These are phyloP conservation scores for Seriola dumerili DNA, from an alignment of 2,113 vertebrate species.

Conservation along the genomic window DNA sequence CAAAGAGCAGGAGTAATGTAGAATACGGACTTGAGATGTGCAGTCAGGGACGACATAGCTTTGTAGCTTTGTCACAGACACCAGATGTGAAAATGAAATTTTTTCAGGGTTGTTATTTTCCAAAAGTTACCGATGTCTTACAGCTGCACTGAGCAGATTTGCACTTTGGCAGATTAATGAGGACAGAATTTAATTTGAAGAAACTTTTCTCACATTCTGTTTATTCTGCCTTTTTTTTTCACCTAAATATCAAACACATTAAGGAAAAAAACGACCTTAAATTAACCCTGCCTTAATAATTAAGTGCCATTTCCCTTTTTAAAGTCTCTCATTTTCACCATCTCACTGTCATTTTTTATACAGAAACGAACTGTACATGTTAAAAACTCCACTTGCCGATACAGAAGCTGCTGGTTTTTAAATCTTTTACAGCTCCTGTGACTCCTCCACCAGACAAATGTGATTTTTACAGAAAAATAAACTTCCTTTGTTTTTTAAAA, in stretches of 20 bases:
- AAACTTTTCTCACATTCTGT: background rate
- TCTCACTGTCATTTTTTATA: too few relatives aligned
- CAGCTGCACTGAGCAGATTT: conserved; percentile 1
- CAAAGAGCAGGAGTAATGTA: conserved; percentile 12
- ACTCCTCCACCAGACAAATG: background rate
- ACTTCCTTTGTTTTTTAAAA: too few relatives aligned
- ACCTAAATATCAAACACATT: background rate
- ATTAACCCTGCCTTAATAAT: too few relatives aligned
- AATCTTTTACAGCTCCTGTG: background rate
- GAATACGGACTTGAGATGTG: background rate
- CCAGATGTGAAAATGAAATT: background rate
- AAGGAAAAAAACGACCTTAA: background rate
- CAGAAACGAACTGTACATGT: too few relatives aligned
- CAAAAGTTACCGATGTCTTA: background rate
- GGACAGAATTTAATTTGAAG: too few relatives aligned
- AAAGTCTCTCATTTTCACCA: too few relatives aligned
- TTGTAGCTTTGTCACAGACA: background rate
- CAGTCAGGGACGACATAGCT: background rate
- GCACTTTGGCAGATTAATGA: background rate
- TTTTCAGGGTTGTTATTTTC: background rate
- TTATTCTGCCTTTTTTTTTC: too few relatives aligned
- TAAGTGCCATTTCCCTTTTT: background rate
- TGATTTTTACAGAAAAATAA: background rate
- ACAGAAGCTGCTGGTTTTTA: background rate
- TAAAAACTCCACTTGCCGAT: background rate